Base-by-base conservation (phyloP, 2,113 vertebrate species). In the Rhea pennata region DNA sequence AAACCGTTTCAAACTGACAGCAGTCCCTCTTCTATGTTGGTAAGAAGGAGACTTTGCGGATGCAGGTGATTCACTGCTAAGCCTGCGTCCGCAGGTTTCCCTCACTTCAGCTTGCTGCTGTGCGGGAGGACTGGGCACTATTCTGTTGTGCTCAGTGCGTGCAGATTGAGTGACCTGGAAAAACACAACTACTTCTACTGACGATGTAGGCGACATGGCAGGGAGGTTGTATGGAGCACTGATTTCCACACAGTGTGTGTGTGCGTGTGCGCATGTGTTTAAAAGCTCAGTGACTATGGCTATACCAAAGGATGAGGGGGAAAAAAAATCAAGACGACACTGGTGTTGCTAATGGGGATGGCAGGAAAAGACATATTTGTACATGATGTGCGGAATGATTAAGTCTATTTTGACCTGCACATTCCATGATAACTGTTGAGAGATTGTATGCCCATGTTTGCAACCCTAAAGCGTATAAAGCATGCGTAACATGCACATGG, bases 11-110 rank as follows among this genome's bases (percentile, higher is more conserved):
- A 67, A 58, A 39, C 39, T 70, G 44, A 61, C 39, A 69, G 59
- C 29, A 69, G 44, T 1, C 1, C 1, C 0, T 71, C 11, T 80
- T 42, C 31, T 46, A 11, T 24, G 3, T 10, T 36, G 42, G n/a
- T 31, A 29, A 44, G 70, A 50, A 65, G 48, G 36, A 65, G 56
- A 71, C 10, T n/a, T 42, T 15, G 23, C 33, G 21, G 33, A 24
- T 76, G 23, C 33, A 17, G 33, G 22, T 80, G 77, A 94, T 67
- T 77, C 71, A 94, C 54, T 50, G 22, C 12, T 31, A 59, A 83
- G 29, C 11, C 50, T 69, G 66, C 88, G 46, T 36, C 76, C 50
- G 83, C 1, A 0, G 50, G 62, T 58, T 79, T 91, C 26, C 62
- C 40, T 21, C 16, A 10, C 36, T 22, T 22, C 5, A 80, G 17